Evolutionary conservation across 2,888 invertebrate species (phyloP).

Genomic region (Philereme transversata): DNA sequence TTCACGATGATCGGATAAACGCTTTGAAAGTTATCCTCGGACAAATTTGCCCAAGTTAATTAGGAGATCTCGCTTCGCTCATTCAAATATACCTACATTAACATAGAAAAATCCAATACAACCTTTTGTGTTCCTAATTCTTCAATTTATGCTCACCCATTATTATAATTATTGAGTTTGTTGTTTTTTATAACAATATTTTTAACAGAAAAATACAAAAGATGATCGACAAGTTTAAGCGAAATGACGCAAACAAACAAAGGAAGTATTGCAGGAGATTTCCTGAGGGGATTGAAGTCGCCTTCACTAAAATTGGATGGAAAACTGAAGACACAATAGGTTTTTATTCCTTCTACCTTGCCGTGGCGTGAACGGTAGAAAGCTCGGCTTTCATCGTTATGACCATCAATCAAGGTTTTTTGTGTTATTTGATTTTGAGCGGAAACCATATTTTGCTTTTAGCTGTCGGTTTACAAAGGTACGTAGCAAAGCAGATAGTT

Average conservation of each 20-base stretch:
- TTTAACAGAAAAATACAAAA: constrained; percentile 29
- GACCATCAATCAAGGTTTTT: constrained; percentile 57
- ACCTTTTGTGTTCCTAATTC: constrained; percentile 10
- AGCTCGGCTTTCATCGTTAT: constrained; percentile 46
- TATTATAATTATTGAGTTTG: constrained; percentile 27
- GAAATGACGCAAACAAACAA: constrained; percentile 62
- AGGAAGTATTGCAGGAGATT: constrained; percentile 69
- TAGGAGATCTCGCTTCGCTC: too few relatives aligned
- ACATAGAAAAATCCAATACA: neutral
- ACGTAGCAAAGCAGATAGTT: constrained; percentile 19
- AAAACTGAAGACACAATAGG: constrained; percentile 65
- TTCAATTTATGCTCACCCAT: constrained; percentile 19
- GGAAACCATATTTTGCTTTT: constrained; percentile 34
- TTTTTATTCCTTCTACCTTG: constrained; percentile 59
- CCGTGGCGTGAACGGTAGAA: constrained; percentile 32
- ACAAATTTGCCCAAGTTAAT: too few relatives aligned
- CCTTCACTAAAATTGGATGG: constrained; percentile 68
- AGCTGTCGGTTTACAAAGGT: constrained; percentile 15
- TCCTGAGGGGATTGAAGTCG: constrained; percentile 68
- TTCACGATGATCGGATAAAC: too few relatives aligned
- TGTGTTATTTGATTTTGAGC: constrained; percentile 49
- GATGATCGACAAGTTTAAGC: constrained; percentile 42
- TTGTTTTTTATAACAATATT: constrained; percentile 12
- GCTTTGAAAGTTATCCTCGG: too few relatives aligned
- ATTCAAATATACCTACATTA: too few relatives aligned